phyloP scores from a whole-genome alignment of 2,113 vertebrate species.

The Formicarius rufipectus region DNA sequence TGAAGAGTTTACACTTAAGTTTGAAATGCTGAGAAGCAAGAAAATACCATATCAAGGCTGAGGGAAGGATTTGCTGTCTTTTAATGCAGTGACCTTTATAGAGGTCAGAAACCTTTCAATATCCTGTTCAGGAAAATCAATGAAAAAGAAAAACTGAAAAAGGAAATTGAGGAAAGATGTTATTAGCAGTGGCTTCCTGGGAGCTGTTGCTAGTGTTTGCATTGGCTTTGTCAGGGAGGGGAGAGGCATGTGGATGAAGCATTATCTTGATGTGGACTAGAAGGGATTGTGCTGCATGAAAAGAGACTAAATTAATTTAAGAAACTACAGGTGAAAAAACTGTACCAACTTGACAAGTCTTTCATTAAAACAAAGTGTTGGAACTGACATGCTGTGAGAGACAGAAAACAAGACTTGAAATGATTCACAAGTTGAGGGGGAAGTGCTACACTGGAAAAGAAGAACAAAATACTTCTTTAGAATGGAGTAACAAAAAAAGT shows the following conservation, averaged over 20 bases:
- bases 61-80: background rate
- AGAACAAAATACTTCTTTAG: background rate
- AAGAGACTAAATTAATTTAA: background rate
- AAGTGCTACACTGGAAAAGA: background rate
- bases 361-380: background rate
- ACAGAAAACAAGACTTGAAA: background rate
- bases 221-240: background rate
- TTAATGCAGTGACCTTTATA: background rate
- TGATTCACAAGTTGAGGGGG: background rate
- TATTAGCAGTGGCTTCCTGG: constrained; percentile 1
- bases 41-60: background rate
- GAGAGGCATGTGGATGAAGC: background rate
- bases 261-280: background rate
- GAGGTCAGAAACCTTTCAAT: constrained; percentile 26
- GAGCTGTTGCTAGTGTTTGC: background rate
- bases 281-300: background rate
- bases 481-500: background rate
- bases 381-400: background rate
- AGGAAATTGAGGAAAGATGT: constrained; percentile 24
- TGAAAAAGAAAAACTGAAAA: background rate
- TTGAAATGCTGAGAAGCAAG: background rate
- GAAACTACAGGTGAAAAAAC: background rate
- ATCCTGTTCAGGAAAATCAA: constrained; percentile 4
- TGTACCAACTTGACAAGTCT: background rate
- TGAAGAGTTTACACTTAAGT: background rate